These are phyloP conservation scores for Erythrocercus mccallii DNA, from an alignment of 2,113 vertebrate genomes.

Conservation along the genomic window DNA sequence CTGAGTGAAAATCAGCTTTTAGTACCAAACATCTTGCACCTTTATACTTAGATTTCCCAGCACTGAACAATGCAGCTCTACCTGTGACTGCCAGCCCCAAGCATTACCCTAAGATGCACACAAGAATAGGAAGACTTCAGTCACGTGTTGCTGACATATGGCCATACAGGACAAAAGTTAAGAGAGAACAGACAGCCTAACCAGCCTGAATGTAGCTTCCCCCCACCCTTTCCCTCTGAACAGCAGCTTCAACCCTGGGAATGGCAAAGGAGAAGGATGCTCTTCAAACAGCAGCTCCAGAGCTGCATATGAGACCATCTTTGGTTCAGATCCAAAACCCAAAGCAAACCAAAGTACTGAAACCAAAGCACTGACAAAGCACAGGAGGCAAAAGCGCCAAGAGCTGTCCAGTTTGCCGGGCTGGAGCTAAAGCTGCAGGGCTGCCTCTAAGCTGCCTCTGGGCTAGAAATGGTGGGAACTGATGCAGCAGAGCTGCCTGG, in stretches of 20 bases:
- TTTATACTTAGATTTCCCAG: neutral
- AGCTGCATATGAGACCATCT: accelerated
- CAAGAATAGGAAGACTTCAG: neutral
- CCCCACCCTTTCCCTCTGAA: neutral
- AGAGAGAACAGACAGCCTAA: neutral
- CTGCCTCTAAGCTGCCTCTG: neutral
- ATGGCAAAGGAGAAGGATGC: neutral
- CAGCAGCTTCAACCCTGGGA: neutral
- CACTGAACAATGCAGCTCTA: neutral
- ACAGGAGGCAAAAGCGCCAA: neutral
- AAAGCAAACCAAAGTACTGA: neutral
- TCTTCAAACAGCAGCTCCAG: neutral
- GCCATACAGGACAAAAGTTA: neutral
- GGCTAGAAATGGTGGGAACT: conserved; percentile 16
- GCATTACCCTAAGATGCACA: neutral
- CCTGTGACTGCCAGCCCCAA: neutral
- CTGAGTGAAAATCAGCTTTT: neutral
- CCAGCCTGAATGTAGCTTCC: neutral
- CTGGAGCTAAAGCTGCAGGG: neutral
- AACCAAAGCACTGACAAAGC: neutral
- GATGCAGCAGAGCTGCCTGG: neutral
- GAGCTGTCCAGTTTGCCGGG: neutral
- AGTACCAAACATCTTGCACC: neutral
- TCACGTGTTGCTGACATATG: neutral
- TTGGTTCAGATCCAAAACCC: neutral